Evolutionary conservation across 2,113 vertebrate genomes (phyloP).

Genomic region (Tetrax tetrax): DNA sequence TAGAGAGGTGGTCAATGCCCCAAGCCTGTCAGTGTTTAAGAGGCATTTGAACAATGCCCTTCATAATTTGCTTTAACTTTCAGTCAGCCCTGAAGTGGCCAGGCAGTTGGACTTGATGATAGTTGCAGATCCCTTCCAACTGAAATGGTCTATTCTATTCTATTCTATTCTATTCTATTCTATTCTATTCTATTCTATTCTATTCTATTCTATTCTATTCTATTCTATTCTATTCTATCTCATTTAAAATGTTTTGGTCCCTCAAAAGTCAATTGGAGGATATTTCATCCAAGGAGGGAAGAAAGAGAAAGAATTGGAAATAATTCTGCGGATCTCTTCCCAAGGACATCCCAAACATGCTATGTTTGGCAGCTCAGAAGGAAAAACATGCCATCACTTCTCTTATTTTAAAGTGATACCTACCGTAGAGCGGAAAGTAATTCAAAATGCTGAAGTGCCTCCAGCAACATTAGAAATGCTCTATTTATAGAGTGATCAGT

Average conservation of each 20-base stretch:
- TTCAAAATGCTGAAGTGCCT: not conserved
- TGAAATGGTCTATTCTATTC: not conserved
- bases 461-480: not conserved
- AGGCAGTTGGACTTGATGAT: not conserved
- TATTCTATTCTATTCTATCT: no score
- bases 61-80: not conserved
- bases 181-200: not conserved
- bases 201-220: not conserved
- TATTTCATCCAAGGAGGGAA: not conserved
- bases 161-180: no score
- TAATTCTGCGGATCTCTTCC: not conserved
- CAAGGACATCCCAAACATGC: not conserved
- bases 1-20: not conserved
- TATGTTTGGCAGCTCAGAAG: not conserved
- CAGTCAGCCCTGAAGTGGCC: not conserved
- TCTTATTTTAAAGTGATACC: conserved; percentile 5
- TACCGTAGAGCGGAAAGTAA: not conserved
- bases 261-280: not conserved
- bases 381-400: not conserved
- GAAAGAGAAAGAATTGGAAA: not conserved
- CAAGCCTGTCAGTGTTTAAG: not conserved
- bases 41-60: not conserved
- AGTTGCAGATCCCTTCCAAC: not conserved
- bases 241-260: not conserved
- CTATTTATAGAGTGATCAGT: not conserved